Evolutionary conservation across 2,888 invertebrate genomes (phyloP).

Genomic region (Drosophila pseudotalamancana): DNA sequence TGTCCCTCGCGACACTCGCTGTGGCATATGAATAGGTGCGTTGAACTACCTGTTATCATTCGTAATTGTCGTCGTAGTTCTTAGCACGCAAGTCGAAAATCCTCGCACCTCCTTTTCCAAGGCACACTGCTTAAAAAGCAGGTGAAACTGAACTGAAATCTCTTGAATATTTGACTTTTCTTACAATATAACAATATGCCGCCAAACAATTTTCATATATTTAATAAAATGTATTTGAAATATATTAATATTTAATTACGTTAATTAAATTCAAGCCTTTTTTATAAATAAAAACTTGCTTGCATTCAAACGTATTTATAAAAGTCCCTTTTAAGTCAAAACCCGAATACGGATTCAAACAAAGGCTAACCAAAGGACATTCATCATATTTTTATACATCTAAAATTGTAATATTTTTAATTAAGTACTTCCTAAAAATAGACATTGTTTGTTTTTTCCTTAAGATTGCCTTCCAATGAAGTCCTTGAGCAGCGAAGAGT

Average conservation of each 20-base stretch:
- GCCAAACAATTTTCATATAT: no score
- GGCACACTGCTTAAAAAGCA: conserved; percentile 21
- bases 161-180: no score
- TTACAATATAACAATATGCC: no score
- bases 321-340: not conserved
- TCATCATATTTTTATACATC: not conserved
- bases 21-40: not conserved
- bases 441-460: not conserved
- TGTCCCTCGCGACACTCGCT: not conserved
- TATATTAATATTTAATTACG: no score
- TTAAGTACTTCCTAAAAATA: conserved; percentile 1
- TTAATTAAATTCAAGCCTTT: no score
- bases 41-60: conserved; percentile 32
- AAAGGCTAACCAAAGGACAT: not conserved
- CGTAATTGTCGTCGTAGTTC: conserved; percentile 25
- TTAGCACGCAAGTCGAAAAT: conserved; percentile 31
- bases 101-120: not conserved
- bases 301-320: no score
- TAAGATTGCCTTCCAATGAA: not conserved
- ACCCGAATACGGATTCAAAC: no score
- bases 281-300: no score
- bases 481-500: conserved; percentile 17
- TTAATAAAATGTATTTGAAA: no score
- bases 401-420: not conserved
- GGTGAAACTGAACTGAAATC: not conserved